A percentile compares a stretch with the other conserved stretches of the same genome.
phyloP scores from a whole-genome alignment of 2,797 vertebrate genomes.

The Salarias fasciatus region DNA sequence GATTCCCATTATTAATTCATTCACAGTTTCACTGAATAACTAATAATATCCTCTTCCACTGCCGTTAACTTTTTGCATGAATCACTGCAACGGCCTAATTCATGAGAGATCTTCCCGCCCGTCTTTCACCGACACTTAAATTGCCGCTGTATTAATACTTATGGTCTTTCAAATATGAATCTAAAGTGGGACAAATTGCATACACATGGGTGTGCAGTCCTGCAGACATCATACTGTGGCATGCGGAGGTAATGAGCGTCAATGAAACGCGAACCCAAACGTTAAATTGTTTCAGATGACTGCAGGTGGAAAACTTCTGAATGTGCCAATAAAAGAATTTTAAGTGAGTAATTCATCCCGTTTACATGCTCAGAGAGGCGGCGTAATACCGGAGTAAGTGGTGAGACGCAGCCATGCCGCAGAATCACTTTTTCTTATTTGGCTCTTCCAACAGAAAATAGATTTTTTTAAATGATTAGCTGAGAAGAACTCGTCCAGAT shows the following conservation, averaged over 20 bases:
- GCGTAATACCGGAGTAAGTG: constrained; percentile 23
- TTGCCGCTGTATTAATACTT: no score
- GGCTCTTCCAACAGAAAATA: constrained; percentile 34
- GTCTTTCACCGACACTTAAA: neutral
- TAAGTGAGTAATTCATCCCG: neutral
- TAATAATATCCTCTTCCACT: constrained; percentile 28
- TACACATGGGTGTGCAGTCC: no score
- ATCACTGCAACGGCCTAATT: no score
- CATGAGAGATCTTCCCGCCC: no score
- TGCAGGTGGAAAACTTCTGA: neutral
- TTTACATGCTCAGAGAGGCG: constrained; percentile 24
- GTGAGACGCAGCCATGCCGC: constrained; percentile 23
- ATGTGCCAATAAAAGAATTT: constrained; percentile 3
- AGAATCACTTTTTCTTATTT: constrained; percentile 41
- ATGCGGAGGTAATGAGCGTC: no score
- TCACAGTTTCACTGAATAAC: constrained; percentile 24
- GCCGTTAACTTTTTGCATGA: constrained; percentile 7
- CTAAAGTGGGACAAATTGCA: no score
- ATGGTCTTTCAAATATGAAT: no score
- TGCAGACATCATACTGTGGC: no score
- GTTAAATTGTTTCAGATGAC: neutral
- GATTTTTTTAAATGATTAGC: constrained; percentile 26
- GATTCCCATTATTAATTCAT: constrained; percentile 54
- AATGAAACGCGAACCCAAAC: no score
- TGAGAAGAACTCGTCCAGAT: neutral